These are phyloP conservation scores for Athalia circularis DNA, from an alignment of 2,888 invertebrate species.

Conservation along the genomic window DNA sequence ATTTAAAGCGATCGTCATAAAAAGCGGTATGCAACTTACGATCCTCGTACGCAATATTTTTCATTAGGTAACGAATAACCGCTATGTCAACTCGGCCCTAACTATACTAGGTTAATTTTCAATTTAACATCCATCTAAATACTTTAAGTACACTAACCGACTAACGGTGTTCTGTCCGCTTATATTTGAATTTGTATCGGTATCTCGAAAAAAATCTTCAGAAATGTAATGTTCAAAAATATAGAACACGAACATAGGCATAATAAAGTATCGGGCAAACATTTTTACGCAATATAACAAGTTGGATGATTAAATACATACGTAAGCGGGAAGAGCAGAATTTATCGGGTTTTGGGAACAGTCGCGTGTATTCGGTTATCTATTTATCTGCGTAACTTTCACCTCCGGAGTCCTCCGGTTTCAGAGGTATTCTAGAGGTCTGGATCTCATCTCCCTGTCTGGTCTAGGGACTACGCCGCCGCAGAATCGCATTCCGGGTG, in stretches of 20 bases:
- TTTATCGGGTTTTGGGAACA: too few species aligned
- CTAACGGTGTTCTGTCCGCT: constrained; percentile 27
- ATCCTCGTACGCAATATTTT: too few species aligned
- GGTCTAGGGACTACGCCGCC: constrained; percentile 1
- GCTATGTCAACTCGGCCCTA: not conserved
- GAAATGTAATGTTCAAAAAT: too few species aligned
- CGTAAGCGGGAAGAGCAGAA: too few species aligned
- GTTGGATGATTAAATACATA: too few species aligned
- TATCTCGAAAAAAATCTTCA: not conserved
- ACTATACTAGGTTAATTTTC: constrained; percentile 39
- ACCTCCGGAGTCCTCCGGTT: not conserved
- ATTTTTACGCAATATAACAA: too few species aligned
- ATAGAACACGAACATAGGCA: too few species aligned
- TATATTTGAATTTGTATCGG: constrained; percentile 13
- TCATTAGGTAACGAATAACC: not conserved
- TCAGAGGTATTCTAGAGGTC: too few species aligned
- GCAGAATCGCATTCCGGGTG: constrained; percentile 55
- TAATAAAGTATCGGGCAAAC: too few species aligned
- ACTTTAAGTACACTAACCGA: constrained; percentile 20
- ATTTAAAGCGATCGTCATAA: too few species aligned
- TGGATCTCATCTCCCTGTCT: not conserved
- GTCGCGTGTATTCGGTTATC: not conserved
- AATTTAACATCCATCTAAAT: constrained; percentile 38
- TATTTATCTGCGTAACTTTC: not conserved
- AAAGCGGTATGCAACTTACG: too few species aligned